Base-by-base conservation (phyloP, 2,113 vertebrate genomes). In the Danionella cerebrum region DNA sequence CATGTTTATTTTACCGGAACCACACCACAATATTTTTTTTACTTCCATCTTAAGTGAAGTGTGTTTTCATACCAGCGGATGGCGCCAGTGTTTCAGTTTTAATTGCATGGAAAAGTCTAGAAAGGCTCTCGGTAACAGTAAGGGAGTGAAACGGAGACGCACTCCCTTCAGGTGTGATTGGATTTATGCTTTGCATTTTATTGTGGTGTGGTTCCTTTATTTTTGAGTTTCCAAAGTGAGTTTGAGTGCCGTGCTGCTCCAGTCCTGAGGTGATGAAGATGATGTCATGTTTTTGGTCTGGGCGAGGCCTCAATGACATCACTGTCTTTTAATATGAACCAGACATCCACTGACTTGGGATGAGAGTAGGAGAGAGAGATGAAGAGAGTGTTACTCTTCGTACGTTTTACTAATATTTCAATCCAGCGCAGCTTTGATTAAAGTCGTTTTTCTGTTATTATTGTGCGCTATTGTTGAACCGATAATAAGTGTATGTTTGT, bases 271-370 rank as follows among this genome's bases (percentile, higher is more conserved):
- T 18, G 31, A 3, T 35, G 24, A 48, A 27, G 65, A 65, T 74
- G 68, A 74, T 71, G 75, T 74, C 75, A 77, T 74, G 29, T 33
- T 18, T 33, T 21, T 25, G 52, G 31, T 8, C 16, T 35, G 63
- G 63, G 24, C 24, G 11, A 51, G 38, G 25, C 22, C 12, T 4
- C 3, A 31, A 74, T 78, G 69, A 74, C 69, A 78, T 78, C 76
- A 74, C 38, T 35, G 65, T 69, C 33, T 27, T 35, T 47, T 60
- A 62, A 74, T 72, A 21, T 48, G 51, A 74, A 55, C 45, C 71
- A 77, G 72, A 74, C 60, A n/a, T n/a, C n/a, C n/a, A n/a, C n/a
- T n/a, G n/a, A n/a, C n/a, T n/a, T n/a, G n/a, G n/a, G n/a, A n/a
- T n/a, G n/a, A n/a, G n/a, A n/a, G n/a, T n/a, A n/a, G n/a, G n/a